A percentile compares a stretch with the other conserved stretches of the same genome.
These are phyloP conservation scores for Phoenicopterus ruber DNA, from an alignment of 2,113 vertebrate genomes.

Conservation along the genomic window DNA sequence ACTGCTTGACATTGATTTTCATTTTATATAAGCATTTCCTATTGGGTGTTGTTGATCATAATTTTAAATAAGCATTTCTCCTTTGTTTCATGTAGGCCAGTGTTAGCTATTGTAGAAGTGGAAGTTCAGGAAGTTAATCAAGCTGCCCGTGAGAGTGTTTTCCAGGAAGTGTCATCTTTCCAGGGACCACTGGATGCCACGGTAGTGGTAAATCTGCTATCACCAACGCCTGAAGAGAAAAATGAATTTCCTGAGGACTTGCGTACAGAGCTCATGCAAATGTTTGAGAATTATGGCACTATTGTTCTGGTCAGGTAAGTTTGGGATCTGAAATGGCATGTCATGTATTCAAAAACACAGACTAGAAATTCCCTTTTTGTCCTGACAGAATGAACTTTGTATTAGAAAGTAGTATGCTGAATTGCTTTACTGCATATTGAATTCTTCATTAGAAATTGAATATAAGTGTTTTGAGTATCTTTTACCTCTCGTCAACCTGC, in stretches of 20 bases:
- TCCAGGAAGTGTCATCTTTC: slow-evolving; percentile 80
- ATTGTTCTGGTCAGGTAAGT: slow-evolving; percentile 78
- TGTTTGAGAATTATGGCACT: slow-evolving; percentile 74
- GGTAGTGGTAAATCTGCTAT: slow-evolving; percentile 71
- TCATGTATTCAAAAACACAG: neutral
- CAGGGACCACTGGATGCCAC: slow-evolving; percentile 82
- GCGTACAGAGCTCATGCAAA: slow-evolving; percentile 75
- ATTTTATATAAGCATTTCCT: neutral
- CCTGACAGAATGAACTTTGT: neutral
- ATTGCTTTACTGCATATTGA: neutral
- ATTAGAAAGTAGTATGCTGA: neutral
- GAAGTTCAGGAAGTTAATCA: slow-evolving; percentile 78
- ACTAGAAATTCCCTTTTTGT: neutral
- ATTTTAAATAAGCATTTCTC: neutral
- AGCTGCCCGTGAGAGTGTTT: slow-evolving; percentile 73
- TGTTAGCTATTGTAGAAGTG: slow-evolving; percentile 81
- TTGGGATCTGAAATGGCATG: neutral
- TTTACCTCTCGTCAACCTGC: neutral
- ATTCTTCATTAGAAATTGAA: neutral
- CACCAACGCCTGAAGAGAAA: slow-evolving; percentile 69
- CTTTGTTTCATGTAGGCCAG: slow-evolving; percentile 67
- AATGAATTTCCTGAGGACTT: slow-evolving; percentile 78
- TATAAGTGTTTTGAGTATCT: neutral
- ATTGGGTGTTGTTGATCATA: neutral
- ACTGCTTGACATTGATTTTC: neutral